Percentiles rank a stretch among this genome's conserved stretches.
phyloP scores from a whole-genome alignment of 2,797 vertebrate species.

The Macropus fuliginosus region DNA sequence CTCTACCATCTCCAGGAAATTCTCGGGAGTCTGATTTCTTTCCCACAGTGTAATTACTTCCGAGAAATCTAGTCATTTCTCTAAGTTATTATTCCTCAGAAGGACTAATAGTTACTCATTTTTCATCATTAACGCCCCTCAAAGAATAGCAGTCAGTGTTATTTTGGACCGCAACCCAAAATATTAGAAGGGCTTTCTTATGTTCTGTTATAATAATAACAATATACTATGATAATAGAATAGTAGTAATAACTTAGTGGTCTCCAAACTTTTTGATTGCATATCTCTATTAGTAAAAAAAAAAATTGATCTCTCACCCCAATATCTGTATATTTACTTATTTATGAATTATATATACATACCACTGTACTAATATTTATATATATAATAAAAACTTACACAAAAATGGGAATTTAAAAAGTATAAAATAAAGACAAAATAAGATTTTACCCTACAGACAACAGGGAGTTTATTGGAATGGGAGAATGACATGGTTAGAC shows the following conservation, averaged over 20 bases:
- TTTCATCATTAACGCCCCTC: neutral
- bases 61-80: neutral
- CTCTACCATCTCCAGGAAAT: neutral
- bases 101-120: neutral
- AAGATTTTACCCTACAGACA: neutral
- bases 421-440: neutral
- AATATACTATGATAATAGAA: neutral
- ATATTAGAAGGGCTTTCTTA: neutral
- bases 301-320: neutral
- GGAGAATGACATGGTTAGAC: neutral
- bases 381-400: neutral
- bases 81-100: neutral
- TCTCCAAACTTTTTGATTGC: neutral
- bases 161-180: neutral
- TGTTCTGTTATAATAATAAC: neutral
- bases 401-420: neutral
- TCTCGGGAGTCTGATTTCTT: constrained; percentile 2
- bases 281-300: neutral
- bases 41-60: neutral
- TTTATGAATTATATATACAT: neutral
- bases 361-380: neutral
- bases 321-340: neutral
- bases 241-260: neutral
- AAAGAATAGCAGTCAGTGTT: neutral
- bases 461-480: neutral